Percentiles rank a stretch among this genome's conserved stretches.
phyloP scores from a whole-genome alignment of 2,888 invertebrate genomes.

The Achlya flavicornis region DNA sequence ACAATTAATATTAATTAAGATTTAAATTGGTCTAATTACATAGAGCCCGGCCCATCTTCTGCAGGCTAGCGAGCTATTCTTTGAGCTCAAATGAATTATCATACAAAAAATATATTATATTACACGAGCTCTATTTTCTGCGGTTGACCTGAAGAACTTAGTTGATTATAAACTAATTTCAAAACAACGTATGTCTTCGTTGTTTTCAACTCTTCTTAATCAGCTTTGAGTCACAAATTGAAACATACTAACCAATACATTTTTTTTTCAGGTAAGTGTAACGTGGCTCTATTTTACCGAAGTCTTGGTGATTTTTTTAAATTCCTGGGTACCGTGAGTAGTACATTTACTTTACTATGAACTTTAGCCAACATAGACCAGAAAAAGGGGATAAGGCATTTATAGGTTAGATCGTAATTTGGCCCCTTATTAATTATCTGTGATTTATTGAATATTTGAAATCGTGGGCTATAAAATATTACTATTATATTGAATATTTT shows the following conservation, averaged over 20 bases:
- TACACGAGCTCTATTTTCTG: constrained; percentile 16
- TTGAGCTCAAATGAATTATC: constrained; percentile 55
- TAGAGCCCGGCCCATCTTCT: constrained; percentile 76
- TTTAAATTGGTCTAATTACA: constrained; percentile 84
- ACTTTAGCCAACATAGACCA: background rate
- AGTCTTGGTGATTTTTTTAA: background rate
- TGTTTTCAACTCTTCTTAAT: too few relatives aligned
- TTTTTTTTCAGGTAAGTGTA: constrained; percentile 47
- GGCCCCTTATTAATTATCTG: too few relatives aligned
- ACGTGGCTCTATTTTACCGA: constrained; percentile 5
- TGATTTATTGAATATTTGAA: too few relatives aligned
- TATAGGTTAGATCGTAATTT: too few relatives aligned
- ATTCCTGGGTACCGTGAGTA: background rate
- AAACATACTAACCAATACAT: background rate
- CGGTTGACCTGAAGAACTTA: background rate
- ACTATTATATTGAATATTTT: too few relatives aligned
- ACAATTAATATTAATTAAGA: constrained; percentile 84
- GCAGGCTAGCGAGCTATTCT: constrained; percentile 64
- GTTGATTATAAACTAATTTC: too few relatives aligned
- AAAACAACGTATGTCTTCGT: too few relatives aligned
- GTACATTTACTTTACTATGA: background rate
- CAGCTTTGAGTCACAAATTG: too few relatives aligned
- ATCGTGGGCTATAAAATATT: too few relatives aligned
- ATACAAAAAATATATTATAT: constrained; percentile 40
- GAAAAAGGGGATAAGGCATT: background rate